Evolutionary conservation across 2,113 vertebrate species (phyloP).

Genomic region (Elanus axillaris): DNA sequence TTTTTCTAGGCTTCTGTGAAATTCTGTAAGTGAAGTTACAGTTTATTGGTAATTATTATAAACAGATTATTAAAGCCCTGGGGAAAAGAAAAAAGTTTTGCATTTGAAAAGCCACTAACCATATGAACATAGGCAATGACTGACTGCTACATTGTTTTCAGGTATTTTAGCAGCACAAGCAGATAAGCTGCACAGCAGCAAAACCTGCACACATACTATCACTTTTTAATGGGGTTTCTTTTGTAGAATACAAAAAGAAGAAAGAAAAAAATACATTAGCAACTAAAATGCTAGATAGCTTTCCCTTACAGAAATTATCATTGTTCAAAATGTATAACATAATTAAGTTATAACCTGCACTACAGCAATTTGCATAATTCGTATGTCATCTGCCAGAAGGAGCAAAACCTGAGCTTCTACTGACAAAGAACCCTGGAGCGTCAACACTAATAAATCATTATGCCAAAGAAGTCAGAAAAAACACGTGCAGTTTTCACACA

Average conservation of each 20-base stretch:
- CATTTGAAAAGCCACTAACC: not conserved
- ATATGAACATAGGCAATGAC: not conserved
- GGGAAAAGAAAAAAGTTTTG: not conserved
- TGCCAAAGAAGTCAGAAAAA: constrained; percentile 30
- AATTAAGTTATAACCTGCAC: constrained; percentile 62
- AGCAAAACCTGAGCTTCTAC: constrained; percentile 38
- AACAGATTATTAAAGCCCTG: not conserved
- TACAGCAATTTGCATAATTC: constrained; percentile 61
- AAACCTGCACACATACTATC: not conserved
- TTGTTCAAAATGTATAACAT: constrained; percentile 20
- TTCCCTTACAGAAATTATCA: constrained; percentile 44
- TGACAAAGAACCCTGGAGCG: not conserved
- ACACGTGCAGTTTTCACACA: constrained; percentile 13
- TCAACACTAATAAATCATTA: constrained; percentile 17
- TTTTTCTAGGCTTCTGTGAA: not conserved
- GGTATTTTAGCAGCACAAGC: not conserved
- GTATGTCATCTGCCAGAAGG: constrained; percentile 68
- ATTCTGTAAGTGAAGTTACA: not conserved
- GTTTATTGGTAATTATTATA: not conserved
- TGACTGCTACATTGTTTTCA: not conserved
- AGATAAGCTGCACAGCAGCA: not conserved
- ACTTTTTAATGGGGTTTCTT: not conserved
- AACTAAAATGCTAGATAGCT: not conserved
- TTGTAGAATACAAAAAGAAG: not conserved
- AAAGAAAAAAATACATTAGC: not conserved